These are phyloP conservation scores for Porites divaricata DNA, from an alignment of 92 coral and sea anemone genomes.

Conservation along the genomic window DNA sequence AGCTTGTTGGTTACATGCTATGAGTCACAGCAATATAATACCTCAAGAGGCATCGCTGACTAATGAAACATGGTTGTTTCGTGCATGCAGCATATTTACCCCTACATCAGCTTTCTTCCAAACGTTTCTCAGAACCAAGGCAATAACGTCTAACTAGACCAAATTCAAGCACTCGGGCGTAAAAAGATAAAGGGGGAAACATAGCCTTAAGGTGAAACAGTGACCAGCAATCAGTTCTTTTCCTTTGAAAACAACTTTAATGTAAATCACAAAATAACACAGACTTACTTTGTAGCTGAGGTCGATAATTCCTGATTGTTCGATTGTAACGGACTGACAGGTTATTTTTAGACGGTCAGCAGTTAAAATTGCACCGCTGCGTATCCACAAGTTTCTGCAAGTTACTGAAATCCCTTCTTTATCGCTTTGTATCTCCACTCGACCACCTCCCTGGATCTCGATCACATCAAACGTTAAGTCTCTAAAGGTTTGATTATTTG, in stretches of 20 bases:
- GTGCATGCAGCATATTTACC: too few species aligned
- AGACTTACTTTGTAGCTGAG: conserved; percentile 61
- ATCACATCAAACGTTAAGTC: conserved; percentile 74
- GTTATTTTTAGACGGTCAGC: conserved; percentile 77
- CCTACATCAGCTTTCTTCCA: too few species aligned
- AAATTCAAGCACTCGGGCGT: too few species aligned
- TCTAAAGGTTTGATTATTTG: conserved; percentile 79
- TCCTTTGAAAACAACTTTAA: not conserved
- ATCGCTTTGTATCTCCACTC: conserved; percentile 91
- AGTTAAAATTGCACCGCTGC: conserved; percentile 90
- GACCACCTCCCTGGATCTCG: conserved; percentile 95
- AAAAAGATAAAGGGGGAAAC: too few species aligned
- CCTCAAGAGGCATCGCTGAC: too few species aligned
- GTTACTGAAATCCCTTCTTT: conserved; percentile 78
- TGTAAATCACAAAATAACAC: too few species aligned
- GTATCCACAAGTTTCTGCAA: conserved; percentile 78
- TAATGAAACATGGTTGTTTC: too few species aligned
- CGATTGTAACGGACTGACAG: conserved; percentile 80
- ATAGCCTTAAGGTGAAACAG: not conserved
- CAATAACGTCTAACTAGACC: too few species aligned
- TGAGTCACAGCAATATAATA: too few species aligned
- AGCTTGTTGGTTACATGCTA: too few species aligned
- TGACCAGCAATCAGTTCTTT: not conserved
- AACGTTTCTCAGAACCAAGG: too few species aligned
- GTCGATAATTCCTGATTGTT: conserved; percentile 94